Evolutionary conservation across 2,113 vertebrate genomes (phyloP).

Genomic region (Neotragus pygmaeus): DNA sequence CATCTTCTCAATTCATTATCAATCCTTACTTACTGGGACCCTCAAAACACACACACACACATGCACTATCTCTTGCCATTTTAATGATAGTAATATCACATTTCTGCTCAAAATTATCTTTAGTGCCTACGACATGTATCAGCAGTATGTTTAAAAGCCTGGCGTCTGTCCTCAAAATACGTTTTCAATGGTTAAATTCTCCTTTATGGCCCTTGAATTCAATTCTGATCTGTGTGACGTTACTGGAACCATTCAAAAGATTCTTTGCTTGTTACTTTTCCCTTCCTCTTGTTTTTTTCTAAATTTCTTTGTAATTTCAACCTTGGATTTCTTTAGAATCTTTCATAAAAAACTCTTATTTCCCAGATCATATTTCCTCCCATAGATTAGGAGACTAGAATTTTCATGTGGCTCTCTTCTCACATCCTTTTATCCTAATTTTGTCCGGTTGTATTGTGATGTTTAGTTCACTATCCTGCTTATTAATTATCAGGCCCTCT

Average conservation of each 20-base stretch:
- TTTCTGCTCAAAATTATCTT: background rate
- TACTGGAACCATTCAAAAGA: background rate
- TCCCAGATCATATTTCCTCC: background rate
- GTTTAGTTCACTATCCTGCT: background rate
- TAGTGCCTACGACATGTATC: background rate
- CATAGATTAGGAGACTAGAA: background rate
- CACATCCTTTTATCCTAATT: background rate
- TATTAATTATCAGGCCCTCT: background rate
- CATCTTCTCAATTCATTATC: background rate
- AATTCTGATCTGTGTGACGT: background rate
- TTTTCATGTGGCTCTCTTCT: background rate
- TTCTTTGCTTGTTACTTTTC: background rate
- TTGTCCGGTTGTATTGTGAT: background rate
- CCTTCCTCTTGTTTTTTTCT: background rate
- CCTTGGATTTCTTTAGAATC: background rate
- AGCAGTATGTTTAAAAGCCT: background rate
- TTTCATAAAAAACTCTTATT: background rate
- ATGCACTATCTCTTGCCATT: background rate
- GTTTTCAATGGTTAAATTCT: background rate
- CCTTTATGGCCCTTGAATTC: background rate
- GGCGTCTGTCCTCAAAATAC: background rate
- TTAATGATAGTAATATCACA: background rate
- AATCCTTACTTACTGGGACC: background rate
- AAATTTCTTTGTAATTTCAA: background rate
- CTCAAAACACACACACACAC: background rate